These are phyloP conservation scores for Coregonus clupeaformis DNA, from an alignment of 2,113 vertebrate genomes.

Conservation along the genomic window DNA sequence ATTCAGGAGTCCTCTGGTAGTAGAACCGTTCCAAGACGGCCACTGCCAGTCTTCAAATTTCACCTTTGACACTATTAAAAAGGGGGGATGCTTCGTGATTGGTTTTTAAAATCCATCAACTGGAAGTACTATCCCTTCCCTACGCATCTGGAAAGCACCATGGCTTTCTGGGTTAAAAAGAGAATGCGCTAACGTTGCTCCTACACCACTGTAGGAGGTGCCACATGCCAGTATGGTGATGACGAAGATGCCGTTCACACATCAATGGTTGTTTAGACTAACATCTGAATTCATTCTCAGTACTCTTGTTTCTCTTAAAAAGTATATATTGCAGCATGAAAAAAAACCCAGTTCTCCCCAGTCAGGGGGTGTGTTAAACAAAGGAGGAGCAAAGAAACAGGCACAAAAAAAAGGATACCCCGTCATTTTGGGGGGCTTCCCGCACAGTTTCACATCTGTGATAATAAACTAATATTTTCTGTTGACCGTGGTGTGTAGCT, in stretches of 20 bases:
- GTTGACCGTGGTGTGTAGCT: conserved; percentile 8
- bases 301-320: conserved; percentile 52
- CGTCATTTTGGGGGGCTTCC: conserved; percentile 40
- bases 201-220: conserved; percentile 43
- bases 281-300: conserved; percentile 28
- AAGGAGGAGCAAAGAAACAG: conserved; percentile 41
- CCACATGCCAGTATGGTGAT: conserved; percentile 40
- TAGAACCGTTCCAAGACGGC: conserved; percentile 14
- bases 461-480: conserved; percentile 21
- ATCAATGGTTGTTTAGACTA: conserved; percentile 46
- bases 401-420: conserved; percentile 60
- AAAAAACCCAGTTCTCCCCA: conserved; percentile 51
- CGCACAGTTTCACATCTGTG: conserved; percentile 53
- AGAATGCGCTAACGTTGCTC: conserved; percentile 57
- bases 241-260: conserved; percentile 44
- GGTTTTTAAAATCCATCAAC: conserved; percentile 7
- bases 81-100: conserved; percentile 11
- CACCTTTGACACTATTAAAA: conserved; percentile 24
- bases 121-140: conserved; percentile 24
- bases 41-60: not conserved
- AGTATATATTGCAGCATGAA: too few relatives aligned
- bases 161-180: conserved; percentile 50
- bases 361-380: too few relatives aligned
- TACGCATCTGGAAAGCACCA: conserved; percentile 47
- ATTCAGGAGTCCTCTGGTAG: conserved; percentile 26